Percentiles rank a stretch among this genome's conserved stretches.
These are phyloP conservation scores for Odontesthes bonariensis DNA, from an alignment of 2,113 vertebrate species.

Conservation along the genomic window DNA sequence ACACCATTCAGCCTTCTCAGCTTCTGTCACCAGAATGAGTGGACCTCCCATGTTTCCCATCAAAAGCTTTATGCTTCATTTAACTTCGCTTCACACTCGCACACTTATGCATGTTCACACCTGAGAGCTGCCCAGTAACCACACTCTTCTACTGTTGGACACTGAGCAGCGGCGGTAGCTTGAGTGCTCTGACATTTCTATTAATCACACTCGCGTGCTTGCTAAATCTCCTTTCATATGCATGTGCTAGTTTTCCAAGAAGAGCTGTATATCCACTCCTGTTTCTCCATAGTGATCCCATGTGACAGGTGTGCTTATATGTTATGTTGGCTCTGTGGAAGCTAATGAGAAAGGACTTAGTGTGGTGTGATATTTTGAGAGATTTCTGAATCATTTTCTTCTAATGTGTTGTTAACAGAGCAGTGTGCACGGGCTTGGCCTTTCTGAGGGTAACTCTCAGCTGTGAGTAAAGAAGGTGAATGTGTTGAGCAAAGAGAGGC, in stretches of 20 bases:
- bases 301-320: conserved; percentile 56
- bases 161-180: too few relatives aligned
- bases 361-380: conserved; percentile 43
- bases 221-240: conserved; percentile 20
- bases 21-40: too few relatives aligned
- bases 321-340: conserved; percentile 25
- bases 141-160: too few relatives aligned
- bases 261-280: conserved; percentile 28
- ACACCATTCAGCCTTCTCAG: too few relatives aligned
- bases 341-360: conserved; percentile 48
- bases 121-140: too few relatives aligned
- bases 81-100: too few relatives aligned
- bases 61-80: too few relatives aligned
- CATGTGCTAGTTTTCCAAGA: conserved; percentile 43
- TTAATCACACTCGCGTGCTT: conserved; percentile 40
- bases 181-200: conserved; percentile 22
- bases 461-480: conserved; percentile 29
- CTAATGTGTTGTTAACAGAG: conserved; percentile 12
- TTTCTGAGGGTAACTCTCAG: background rate
- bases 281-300: conserved; percentile 29
- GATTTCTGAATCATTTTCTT: conserved; percentile 56
- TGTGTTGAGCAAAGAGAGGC: background rate
- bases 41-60: too few relatives aligned
- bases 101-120: too few relatives aligned
- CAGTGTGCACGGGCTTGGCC: background rate